Evolutionary conservation across 2,113 vertebrate genomes (phyloP).

Genomic region (Antechinus stuartii): DNA sequence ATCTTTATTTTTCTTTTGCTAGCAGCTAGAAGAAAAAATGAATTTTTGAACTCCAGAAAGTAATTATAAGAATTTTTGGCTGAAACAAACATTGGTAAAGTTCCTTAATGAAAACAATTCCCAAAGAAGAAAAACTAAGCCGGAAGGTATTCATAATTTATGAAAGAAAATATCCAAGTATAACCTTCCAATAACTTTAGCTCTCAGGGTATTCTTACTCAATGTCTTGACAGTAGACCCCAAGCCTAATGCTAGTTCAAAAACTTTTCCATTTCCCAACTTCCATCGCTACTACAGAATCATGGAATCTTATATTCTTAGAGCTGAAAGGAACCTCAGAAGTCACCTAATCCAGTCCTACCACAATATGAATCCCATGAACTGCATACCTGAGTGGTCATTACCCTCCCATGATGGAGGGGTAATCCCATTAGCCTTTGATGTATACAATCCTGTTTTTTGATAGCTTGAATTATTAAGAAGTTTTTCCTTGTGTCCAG

Average conservation of each 20-base stretch:
- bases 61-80: neutral
- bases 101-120: too few species aligned
- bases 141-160: neutral
- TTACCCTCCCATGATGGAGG: neutral
- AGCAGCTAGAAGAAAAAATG: neutral
- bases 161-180: neutral
- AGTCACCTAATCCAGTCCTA: neutral
- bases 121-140: neutral
- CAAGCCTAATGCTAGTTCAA: fast-evolving
- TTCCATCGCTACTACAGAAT: neutral
- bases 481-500: neutral
- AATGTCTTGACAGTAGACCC: neutral
- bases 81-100: neutral
- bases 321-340: neutral
- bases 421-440: neutral
- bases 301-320: neutral
- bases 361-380: neutral
- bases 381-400: neutral
- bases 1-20: neutral
- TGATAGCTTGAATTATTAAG: neutral
- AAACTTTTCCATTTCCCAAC: neutral
- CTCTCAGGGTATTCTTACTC: neutral
- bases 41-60: neutral
- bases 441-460: neutral
- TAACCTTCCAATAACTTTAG: neutral